Evolutionary conservation across 2,113 vertebrate genomes (phyloP).

Genomic region (Corvus hawaiiensis): DNA sequence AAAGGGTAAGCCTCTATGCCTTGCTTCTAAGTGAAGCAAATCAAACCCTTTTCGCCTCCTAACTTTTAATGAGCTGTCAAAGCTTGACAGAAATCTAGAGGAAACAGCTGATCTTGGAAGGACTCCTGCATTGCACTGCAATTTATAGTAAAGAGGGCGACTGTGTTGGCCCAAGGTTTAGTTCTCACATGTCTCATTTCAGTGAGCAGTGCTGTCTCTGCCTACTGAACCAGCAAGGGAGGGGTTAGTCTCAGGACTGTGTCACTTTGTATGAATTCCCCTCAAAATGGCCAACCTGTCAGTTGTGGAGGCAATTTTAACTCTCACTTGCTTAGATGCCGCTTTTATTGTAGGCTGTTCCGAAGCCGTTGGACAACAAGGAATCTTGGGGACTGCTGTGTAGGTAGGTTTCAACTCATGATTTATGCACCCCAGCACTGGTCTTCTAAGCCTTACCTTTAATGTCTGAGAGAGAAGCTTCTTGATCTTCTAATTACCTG

Average conservation of each 20-base stretch:
- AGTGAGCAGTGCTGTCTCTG: not conserved
- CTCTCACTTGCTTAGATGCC: not conserved
- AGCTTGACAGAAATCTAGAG: not conserved
- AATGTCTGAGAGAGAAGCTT: not conserved
- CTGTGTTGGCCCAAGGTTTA: not conserved
- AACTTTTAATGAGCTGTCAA: constrained; percentile 10
- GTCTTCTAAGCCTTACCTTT: not conserved
- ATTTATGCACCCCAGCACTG: not conserved
- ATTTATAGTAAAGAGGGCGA: not conserved
- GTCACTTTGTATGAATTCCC: not conserved
- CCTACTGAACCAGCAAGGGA: not conserved
- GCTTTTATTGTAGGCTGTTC: not conserved
- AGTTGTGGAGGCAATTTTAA: not conserved
- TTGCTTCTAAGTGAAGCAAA: not conserved
- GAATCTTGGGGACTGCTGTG: not conserved
- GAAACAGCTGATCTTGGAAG: not conserved
- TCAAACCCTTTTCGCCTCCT: not conserved
- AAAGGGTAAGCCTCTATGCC: not conserved
- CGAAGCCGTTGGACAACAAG: not conserved
- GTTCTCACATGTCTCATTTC: not conserved
- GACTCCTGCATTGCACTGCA: not conserved
- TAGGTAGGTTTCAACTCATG: not conserved
- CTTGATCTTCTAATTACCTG: not conserved
- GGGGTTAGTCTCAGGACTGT: not conserved
- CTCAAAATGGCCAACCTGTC: not conserved